Evolutionary conservation across 2,797 vertebrate species (phyloP).

Genomic region (Myripristis jacobus): DNA sequence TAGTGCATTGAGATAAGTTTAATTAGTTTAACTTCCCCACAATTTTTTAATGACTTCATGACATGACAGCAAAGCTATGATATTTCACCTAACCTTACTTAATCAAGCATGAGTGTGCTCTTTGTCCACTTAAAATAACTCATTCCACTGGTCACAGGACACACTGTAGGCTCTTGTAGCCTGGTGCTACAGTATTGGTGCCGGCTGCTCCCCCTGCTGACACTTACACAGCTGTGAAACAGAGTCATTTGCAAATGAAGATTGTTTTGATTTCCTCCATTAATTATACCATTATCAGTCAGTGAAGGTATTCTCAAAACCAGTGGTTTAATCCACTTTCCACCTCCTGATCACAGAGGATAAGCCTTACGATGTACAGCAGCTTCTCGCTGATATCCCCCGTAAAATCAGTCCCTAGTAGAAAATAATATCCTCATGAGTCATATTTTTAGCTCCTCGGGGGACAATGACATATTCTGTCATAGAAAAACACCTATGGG

Average conservation of each 20-base stretch:
- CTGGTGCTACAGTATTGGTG: conserved; percentile 23
- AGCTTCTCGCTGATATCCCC: conserved; percentile 38
- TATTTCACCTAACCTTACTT: conserved; percentile 41
- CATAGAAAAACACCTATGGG: conserved; percentile 72
- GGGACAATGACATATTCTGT: conserved; percentile 75
- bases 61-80: conserved; percentile 8
- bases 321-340: conserved; percentile 34
- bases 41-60: neutral
- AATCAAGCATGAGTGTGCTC: conserved; percentile 47
- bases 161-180: conserved; percentile 5
- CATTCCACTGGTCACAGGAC: conserved; percentile 59
- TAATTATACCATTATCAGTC: conserved; percentile 46
- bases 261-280: conserved; percentile 51
- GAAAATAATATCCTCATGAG: conserved; percentile 75
- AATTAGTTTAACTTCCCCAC: neutral
- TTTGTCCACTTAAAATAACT: conserved; percentile 57
- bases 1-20: neutral
- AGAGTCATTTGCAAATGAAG: conserved; percentile 41
- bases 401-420: conserved; percentile 64
- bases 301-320: conserved; percentile 49
- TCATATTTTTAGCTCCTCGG: conserved; percentile 74
- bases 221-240: conserved; percentile 20
- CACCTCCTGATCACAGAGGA: conserved; percentile 1
- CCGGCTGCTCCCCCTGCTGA: conserved; percentile 76
- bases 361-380: conserved; percentile 5